Evolutionary conservation across 1,140 invertebrate species (phyloP), one percentile per base, ranked within the genome.

Genomic region (Drosophila pectinifera): DNA sequence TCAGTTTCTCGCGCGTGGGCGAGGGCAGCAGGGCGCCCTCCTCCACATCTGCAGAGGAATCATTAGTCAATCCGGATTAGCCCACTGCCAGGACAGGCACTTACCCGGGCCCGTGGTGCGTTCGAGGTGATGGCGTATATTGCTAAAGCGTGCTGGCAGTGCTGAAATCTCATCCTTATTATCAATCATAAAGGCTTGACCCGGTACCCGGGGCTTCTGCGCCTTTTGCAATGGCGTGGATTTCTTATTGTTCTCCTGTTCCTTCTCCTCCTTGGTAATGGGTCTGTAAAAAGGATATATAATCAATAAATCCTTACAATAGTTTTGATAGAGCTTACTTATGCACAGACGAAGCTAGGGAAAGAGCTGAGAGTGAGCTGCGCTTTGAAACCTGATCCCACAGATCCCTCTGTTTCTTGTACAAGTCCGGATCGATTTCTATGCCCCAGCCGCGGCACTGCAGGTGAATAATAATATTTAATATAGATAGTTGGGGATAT

Each of bases 361-460:
- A 97, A 90, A 98, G 94, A 78, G 97, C 97, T 88, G 96, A 96
- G 90, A 98, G 94, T 78, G 96, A 97, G 92, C 96, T 96, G 91
- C 97, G 94, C 92, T 95, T 95, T 83, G 96, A 97, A 67, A 97
- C 97, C 93, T 97, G 96, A 93, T 97, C 96, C 96, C 97, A 97
- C 76, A 97, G 94, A 88, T 96, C 96, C 92, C 95, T 94, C 93
- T 96, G 96, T 92, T 96, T 96, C 93, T 95, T 95, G 93, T 96
- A 96, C 86, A 96, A 93, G 84, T 97, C 96, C 53, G 96, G 95
- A 80, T 96, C 95, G 84, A 97, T 94, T 93, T 97, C 96, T 73
- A 95, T 95, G 79, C 96, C 96, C 97, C 97, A 98, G 89, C 97
- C 97, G 90, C 97, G 96, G 93, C 96, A 95, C 96, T 97, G 92